These are phyloP conservation scores for Tupaia tana DNA, from an alignment of 2,113 vertebrate species.

Conservation along the genomic window DNA sequence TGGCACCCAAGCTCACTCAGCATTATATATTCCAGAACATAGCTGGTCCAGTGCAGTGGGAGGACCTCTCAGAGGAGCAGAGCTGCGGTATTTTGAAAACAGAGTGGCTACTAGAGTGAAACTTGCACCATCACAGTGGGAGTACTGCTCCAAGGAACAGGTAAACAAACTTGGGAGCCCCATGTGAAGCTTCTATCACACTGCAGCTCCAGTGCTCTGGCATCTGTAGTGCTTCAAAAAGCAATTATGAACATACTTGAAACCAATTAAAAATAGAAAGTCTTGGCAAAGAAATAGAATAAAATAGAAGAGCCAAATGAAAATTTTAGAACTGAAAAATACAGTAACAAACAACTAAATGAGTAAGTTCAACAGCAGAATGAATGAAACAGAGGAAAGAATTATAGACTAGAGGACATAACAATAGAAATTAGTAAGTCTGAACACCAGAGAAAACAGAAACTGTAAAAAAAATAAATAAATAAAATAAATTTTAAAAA, in stretches of 20 bases:
- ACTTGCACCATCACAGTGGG: too few species aligned
- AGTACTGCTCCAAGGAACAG: too few species aligned
- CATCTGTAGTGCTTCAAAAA: background rate
- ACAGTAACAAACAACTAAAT: background rate
- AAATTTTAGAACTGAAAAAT: background rate
- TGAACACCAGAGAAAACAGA: background rate
- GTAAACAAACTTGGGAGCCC: too few species aligned
- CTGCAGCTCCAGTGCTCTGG: too few species aligned
- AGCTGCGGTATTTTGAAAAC: too few species aligned
- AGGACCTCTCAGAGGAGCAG: too few species aligned
- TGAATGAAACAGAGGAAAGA: background rate
- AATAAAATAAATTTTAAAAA: background rate
- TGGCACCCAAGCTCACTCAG: too few species aligned
- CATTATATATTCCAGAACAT: too few species aligned
- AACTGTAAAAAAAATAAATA: background rate
- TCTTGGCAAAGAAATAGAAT: background rate
- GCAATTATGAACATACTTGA: background rate
- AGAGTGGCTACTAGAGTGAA: too few species aligned
- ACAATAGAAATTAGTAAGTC: background rate
- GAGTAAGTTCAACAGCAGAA: background rate
- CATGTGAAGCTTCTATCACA: too few species aligned
- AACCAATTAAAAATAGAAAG: background rate
- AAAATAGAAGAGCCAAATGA: background rate
- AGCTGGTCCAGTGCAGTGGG: too few species aligned
- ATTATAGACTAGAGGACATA: background rate